Evolutionary conservation across 1,140 invertebrate genomes (phyloP), one percentile per base, ranked within the genome.

Genomic region (Cherax quadricarinatus): DNA sequence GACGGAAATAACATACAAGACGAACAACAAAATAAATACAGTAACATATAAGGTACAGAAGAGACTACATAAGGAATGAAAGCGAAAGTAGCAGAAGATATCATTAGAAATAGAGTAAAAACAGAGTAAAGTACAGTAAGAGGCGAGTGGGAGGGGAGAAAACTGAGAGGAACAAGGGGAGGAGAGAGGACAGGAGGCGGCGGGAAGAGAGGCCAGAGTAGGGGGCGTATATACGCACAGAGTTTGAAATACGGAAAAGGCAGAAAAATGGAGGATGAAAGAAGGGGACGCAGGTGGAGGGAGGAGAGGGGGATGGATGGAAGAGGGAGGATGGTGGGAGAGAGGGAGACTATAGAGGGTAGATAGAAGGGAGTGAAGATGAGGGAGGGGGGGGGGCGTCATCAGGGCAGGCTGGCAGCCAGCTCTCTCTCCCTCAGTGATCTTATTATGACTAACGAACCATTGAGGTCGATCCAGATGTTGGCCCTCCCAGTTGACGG

Each of bases 391-490:
- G 66, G 66, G 66, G 62, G 66, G 66, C 80, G 80, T 82, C 80
- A 82, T 82, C 80, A 82, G 80, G 80, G 30, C 30, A 41, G 30
- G 30, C 30, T 41, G 30, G 30, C 30, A 41, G 30, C 80, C 41
- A 83, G 81, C 81, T 21, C 73, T 30, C 86, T 30, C 86, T 80
- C 86, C 75, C 86, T 48, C 75, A 57, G 21, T 87, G 86, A 87
- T 87, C 86, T 79, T 79, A 78, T 87, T 87, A 87, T 12, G 73
- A 78, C 86, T 88, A 88, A 88, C 86, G 86, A 88, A 88, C 73
- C 86, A 88, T 88, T 78, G 86, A 41, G 86, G 75, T 88, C 86
- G 86, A 88, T 88, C 86, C 86, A 88, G 86, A 80, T 80, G 86
- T 53, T 88, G 48, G 75, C 51, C 51, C 53, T 81, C 75, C 80